These are phyloP conservation scores for Drosophila takahashii DNA, from an alignment of 1,140 invertebrate species.

Conservation along the genomic window DNA sequence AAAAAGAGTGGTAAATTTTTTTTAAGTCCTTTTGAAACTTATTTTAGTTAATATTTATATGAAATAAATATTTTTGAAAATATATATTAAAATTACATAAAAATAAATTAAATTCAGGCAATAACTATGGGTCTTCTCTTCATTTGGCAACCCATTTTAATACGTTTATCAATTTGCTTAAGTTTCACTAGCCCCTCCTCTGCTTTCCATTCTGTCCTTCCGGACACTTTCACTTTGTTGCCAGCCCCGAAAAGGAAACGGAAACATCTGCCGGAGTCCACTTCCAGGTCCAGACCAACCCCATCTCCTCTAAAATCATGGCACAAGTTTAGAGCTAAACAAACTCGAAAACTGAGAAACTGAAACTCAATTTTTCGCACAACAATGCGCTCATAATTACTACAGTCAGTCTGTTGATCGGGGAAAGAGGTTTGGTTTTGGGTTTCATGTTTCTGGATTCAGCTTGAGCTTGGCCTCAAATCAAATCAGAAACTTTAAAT, in stretches of 20 bases:
- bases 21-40: too few relatives aligned
- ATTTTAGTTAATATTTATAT: too few relatives aligned
- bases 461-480: conserved; percentile 41
- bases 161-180: conserved; percentile 25
- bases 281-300: conserved; percentile 19
- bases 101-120: neutral
- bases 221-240: conserved; percentile 46
- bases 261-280: conserved; percentile 54
- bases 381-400: conserved; percentile 79
- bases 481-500: conserved; percentile 80
- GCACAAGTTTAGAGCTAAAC: conserved; percentile 65
- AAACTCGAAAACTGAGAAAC: conserved; percentile 62
- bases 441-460: neutral
- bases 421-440: neutral
- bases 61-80: too few relatives aligned
- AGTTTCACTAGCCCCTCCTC: conserved; percentile 2
- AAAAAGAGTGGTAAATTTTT: too few relatives aligned
- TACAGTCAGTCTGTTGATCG: conserved; percentile 20
- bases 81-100: too few relatives aligned
- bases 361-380: conserved; percentile 79
- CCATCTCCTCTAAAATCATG: neutral
- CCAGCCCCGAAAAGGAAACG: conserved; percentile 27
- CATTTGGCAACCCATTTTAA: conserved; percentile 14
- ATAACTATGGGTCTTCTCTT: neutral
- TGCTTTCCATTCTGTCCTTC: conserved; percentile 16